Evolutionary conservation across 2,113 vertebrate species (phyloP).

Genomic region (Indicator maculatus): DNA sequence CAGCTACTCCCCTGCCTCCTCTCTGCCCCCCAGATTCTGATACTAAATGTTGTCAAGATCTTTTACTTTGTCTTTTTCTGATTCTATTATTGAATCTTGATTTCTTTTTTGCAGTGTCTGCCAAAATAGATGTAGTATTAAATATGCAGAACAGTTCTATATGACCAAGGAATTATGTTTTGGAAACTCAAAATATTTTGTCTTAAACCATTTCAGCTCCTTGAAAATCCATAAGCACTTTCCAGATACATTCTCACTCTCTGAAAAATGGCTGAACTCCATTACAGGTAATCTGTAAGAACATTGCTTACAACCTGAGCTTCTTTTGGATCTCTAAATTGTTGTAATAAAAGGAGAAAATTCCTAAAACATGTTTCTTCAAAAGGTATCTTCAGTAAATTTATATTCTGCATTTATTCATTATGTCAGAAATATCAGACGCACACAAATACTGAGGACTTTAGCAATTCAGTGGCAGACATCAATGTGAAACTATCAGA

Average conservation of each 20-base stretch:
- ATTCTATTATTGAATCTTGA: not conserved
- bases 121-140: not conserved
- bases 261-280: not conserved
- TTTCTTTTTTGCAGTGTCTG: not conserved
- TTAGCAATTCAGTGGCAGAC: not conserved
- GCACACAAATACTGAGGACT: too few species aligned
- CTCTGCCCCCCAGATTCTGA: not conserved
- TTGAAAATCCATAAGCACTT: not conserved
- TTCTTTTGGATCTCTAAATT: not conserved
- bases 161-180: not conserved
- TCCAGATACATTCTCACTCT: not conserved
- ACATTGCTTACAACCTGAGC: not conserved
- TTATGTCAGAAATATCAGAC: not conserved
- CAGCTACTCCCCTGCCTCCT: too few species aligned
- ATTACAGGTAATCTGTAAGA: not conserved
- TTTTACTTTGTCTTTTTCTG: not conserved
- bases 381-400: not conserved
- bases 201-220: not conserved
- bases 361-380: fast-evolving
- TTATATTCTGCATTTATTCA: not conserved
- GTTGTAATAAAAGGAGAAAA: not conserved
- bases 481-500: not conserved
- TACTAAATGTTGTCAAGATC: not conserved
- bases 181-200: not conserved
- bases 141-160: fast-evolving